These are phyloP conservation scores for Centruroides vittatus DNA, from an alignment of 1,140 invertebrate species.

Conservation along the genomic window DNA sequence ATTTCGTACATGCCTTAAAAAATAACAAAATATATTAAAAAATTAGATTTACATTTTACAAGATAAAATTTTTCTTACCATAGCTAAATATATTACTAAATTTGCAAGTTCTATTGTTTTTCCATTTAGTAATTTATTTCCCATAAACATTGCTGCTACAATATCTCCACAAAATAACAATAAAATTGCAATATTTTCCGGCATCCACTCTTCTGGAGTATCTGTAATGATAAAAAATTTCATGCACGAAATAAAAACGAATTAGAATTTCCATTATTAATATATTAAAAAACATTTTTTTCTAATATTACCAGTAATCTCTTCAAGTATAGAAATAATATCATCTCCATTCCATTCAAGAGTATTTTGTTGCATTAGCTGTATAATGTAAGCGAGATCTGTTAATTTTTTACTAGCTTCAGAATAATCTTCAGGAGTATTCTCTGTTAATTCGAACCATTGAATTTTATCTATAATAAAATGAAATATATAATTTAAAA, in stretches of 20 bases:
- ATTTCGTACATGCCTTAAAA: no score
- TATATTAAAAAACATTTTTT: not conserved
- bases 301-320: not conserved
- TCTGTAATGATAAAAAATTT: no score
- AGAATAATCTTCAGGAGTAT: not conserved
- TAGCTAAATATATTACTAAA: not conserved
- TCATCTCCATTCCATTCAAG: not conserved
- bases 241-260: no score
- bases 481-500: not conserved
- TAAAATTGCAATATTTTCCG: not conserved
- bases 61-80: not conserved
- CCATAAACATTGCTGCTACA: not conserved
- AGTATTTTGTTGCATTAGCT: not conserved
- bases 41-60: no score
- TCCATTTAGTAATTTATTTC: not conserved
- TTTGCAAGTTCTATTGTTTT: not conserved
- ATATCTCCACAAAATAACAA: not conserved
- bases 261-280: no score
- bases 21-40: no score
- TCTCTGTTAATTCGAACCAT: not conserved
- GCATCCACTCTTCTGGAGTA: not conserved
- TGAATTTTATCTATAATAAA: not conserved
- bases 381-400: not conserved
- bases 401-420: not conserved
- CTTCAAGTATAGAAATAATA: not conserved